A percentile compares a stretch with the other conserved stretches of the same genome.
phyloP scores from a whole-genome alignment of 2,113 vertebrate genomes.

The Echinops telfairi region DNA sequence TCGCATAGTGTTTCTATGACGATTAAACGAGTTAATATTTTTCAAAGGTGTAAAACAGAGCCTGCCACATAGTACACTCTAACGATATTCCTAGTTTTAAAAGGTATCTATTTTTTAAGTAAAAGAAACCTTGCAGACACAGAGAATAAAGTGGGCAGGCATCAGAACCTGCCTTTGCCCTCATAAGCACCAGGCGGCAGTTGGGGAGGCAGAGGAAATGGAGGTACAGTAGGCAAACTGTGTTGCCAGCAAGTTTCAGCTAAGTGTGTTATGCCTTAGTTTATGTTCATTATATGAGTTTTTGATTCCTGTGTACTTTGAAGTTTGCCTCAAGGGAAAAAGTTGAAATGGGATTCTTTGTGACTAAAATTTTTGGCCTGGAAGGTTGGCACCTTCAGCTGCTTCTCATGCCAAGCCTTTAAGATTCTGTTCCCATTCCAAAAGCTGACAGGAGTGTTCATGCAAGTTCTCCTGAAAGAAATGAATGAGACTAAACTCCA shows the following conservation, averaged over 20 bases:
- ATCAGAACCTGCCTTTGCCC: slow-evolving; percentile 1
- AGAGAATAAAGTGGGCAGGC: background rate
- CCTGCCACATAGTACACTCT: background rate
- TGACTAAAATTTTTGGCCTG: slow-evolving; percentile 79
- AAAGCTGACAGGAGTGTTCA: slow-evolving; percentile 81
- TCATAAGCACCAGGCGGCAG: background rate
- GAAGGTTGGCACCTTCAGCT: slow-evolving; percentile 76
- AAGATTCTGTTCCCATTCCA: slow-evolving; percentile 80
- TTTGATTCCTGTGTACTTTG: slow-evolving; percentile 80
- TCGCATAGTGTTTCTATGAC: background rate
- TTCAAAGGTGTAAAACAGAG: background rate
- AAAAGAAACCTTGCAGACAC: background rate
- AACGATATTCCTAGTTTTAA: background rate
- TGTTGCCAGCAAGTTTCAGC: slow-evolving; percentile 61
- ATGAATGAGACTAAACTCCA: slow-evolving; percentile 79
- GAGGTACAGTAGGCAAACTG: slow-evolving; percentile 43
- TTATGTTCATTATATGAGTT: slow-evolving; percentile 78
- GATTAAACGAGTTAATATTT: background rate
- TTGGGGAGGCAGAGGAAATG: slow-evolving; percentile 23
- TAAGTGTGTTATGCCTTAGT: slow-evolving; percentile 54
- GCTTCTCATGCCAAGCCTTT: slow-evolving; percentile 79
- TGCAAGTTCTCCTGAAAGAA: slow-evolving; percentile 80
- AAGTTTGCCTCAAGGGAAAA: slow-evolving; percentile 81
- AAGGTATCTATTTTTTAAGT: background rate
- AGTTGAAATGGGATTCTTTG: slow-evolving; percentile 80